Base-by-base conservation (phyloP, 2,113 vertebrate genomes). In the Sisor rabdophorus region DNA sequence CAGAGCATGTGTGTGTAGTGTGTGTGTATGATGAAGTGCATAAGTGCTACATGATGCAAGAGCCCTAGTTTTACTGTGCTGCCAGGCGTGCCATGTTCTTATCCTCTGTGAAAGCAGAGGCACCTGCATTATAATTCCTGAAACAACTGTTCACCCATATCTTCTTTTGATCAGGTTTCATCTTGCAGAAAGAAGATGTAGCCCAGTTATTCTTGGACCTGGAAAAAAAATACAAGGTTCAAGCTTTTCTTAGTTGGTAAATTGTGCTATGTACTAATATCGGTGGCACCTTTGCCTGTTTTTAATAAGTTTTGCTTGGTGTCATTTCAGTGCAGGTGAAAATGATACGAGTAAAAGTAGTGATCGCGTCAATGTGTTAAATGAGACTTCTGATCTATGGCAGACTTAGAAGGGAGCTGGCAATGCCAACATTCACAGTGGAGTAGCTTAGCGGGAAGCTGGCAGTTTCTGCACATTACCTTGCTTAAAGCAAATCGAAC, bases 21-120 rank as follows among this genome's bases (percentile, higher is more conserved):
- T 52, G 50, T 52, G 76, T 74, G 69, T 52, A 48, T 63, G 73
- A 82, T 80, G 74, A 58, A 75, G 56, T 71, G 75, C 81, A 80
- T 85, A 79, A 78, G 72, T 87, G 75, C 72, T 71, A 69, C 65
- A 79, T 84, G 84, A 87, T 79, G 83, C 75, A 76, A 76, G 76
- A 75, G 61, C 50, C 54, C 73, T 58, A 36, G 71, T 83, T 83
- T 83, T 81, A 80, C 71, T 67, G 59, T 78, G 80, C 80, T 72
- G 54, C 56, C 55, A 69, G 76, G 79, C 47, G 48, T 76, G 79
- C n/a, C 58, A 36, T 64, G 30, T 72, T 61, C 63, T 78, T 74
- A 63, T 73, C 69, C 63, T 24, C 52, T 44, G 76, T 68, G 63
- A 48, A 71, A 47, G 64, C 60, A 15, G 56, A 61, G 24, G 48